phyloP scores from a whole-genome alignment of 1,140 invertebrate genomes.

The Procambarus virginalis region DNA sequence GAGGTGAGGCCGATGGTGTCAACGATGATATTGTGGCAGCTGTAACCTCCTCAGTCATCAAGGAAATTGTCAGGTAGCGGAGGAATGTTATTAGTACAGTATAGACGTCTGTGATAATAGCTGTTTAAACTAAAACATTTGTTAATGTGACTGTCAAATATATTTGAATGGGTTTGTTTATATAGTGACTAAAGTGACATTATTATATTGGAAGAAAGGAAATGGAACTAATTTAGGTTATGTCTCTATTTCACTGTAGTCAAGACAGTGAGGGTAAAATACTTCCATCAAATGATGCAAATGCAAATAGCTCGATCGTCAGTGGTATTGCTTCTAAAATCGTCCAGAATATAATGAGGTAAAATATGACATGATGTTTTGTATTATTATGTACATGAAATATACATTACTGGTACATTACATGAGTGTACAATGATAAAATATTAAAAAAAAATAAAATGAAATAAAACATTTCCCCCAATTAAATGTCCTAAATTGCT shows the following conservation, averaged over 20 bases:
- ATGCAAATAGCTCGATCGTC: slow-evolving; percentile 53
- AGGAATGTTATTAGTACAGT: background rate
- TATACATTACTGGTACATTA: no score
- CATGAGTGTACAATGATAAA: no score
- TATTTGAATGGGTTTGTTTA: background rate
- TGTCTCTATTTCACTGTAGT: slow-evolving; percentile 26
- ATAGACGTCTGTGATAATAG: background rate
- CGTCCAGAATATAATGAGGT: slow-evolving; percentile 63
- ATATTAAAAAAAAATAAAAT: no score
- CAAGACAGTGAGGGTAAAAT: slow-evolving; percentile 60
- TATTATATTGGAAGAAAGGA: background rate
- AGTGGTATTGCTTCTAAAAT: slow-evolving; percentile 43
- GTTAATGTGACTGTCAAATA: background rate
- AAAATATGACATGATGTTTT: background rate
- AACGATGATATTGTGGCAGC: slow-evolving; percentile 49
- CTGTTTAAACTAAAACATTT: background rate
- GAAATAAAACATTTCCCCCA: no score
- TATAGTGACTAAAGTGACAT: background rate
- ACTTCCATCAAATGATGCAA: slow-evolving; percentile 38
- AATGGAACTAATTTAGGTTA: background rate
- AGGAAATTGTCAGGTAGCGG: slow-evolving; percentile 48
- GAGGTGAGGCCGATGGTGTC: background rate
- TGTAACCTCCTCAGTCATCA: slow-evolving; percentile 54
- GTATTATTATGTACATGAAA: no score
- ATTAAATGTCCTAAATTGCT: no score